These are phyloP conservation scores for Melanostoma scalare DNA, from an alignment of 2,888 invertebrate species.

Conservation along the genomic window DNA sequence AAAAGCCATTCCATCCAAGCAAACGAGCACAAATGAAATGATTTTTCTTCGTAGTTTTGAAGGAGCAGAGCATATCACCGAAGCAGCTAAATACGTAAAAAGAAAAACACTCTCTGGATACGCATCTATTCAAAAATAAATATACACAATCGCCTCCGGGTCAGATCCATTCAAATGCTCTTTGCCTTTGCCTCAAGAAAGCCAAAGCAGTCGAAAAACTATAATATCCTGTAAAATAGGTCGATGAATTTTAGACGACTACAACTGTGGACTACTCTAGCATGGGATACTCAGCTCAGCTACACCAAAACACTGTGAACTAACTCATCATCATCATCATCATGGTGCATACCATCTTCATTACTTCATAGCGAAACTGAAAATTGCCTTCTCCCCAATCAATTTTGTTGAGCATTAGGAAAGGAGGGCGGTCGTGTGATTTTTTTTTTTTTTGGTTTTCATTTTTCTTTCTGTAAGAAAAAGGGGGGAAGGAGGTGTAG, in stretches of 20 bases:
- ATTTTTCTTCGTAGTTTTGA: not conserved
- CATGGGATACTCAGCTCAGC: slow-evolving; percentile 22
- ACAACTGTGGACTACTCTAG: not conserved
- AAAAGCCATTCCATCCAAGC: slow-evolving; percentile 45
- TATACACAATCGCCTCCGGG: slow-evolving; percentile 48
- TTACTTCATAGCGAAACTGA: slow-evolving; percentile 62
- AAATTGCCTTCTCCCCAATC: slow-evolving; percentile 39
- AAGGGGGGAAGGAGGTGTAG: slow-evolving; percentile 8
- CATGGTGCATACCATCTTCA: slow-evolving; percentile 64
- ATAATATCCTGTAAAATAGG: slow-evolving; percentile 67
- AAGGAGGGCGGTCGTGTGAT: not conserved
- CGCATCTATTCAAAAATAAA: slow-evolving; percentile 65
- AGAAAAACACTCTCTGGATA: slow-evolving; percentile 3
- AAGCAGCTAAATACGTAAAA: slow-evolving; percentile 6
- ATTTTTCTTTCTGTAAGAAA: slow-evolving; percentile 8
- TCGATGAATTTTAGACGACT: slow-evolving; percentile 59
- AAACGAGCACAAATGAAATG: not conserved
- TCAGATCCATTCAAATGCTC: slow-evolving; percentile 12
- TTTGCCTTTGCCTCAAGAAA: slow-evolving; percentile 18
- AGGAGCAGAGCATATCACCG: not conserved
- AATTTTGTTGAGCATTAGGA: slow-evolving; percentile 17
- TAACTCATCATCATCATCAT: not conserved
- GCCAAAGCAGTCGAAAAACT: slow-evolving; percentile 53
- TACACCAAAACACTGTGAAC: slow-evolving; percentile 11
- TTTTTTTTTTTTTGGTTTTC: no score